Base-by-base conservation (phyloP, 2,797 vertebrate species). In the Potorous gilbertii region DNA sequence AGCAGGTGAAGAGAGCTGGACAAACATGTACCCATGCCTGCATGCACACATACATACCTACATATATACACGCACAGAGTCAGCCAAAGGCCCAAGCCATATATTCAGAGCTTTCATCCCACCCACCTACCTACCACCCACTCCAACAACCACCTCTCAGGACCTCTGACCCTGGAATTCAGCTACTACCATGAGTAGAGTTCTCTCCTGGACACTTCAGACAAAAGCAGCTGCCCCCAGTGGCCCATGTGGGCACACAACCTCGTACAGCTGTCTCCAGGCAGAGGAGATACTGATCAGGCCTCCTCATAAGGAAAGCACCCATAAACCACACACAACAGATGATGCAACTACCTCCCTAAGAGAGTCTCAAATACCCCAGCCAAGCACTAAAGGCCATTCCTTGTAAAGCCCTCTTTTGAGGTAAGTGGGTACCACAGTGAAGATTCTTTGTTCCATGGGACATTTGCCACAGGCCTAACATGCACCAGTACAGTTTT, bases 171-270 rank as follows among this genome's bases (percentile, higher is more conserved):
- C 11, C 40, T 81, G 21, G 40, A 46, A 81, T 24, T 40, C 74
- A 81, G 74, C 40, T 81, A 18, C 40, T 8, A 46, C 46, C n/a
- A 81, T 1, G 2, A 27, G 74, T 27, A 11, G 74, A 9, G 46
- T 46, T 46, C 21, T 81, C 74, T 46, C 97, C 94, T 91, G 54
- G 92, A 92, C 74, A 94, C 92, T 96, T 89, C 29, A 54, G 52
- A 97, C 96, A 97, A 97, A 97, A 96, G 54, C 97, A 97, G 97
- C 97, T 98, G 95, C 91, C 81, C 74, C 93, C 3, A 1, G 46
- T 0, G 91, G 81, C 93, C 40, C 40, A 46, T 11, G 6, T 95
- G 52, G 95, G 96, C 87, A 52, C 93, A 97, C 96, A 98, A 96
- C 91, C 34, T 74, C 92, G 66, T 0, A 0, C 89, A 90, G 92